A percentile compares a stretch with the other conserved stretches of the same genome.
Conservation (phyloP, 2,113 vertebrate species). For the Machaerirhynchus nigripectus region DNA sequence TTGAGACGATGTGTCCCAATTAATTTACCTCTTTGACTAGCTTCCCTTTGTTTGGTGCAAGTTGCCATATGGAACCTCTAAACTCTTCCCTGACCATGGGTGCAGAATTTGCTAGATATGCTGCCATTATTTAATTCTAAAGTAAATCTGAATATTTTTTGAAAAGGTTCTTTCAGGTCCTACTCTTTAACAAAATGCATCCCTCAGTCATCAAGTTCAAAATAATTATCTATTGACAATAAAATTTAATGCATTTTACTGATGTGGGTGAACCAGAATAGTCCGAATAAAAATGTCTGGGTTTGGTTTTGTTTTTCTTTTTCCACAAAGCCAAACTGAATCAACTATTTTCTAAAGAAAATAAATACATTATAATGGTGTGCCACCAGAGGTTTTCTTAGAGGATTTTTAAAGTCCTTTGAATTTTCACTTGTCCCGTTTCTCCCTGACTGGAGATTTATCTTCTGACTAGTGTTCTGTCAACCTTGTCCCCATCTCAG, state of each 20-base stretch:
- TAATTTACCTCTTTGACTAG: conserved; percentile 74
- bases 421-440: neutral
- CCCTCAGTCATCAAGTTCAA: neutral
- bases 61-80: conserved; percentile 86
- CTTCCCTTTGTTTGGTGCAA: conserved; percentile 79
- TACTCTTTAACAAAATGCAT: conserved; percentile 25
- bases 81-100: conserved; percentile 69
- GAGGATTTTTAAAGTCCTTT: neutral
- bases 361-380: neutral
- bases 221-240: neutral
- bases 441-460: neutral
- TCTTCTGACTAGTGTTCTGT: neutral
- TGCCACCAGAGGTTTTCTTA: neutral
- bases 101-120: neutral
- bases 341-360: neutral
- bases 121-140: conserved; percentile 11
- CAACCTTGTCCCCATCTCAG: neutral
- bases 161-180: neutral
- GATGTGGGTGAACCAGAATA: neutral
- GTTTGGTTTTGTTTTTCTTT: neutral
- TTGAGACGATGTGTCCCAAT: conserved; percentile 71
- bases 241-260: neutral
- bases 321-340: neutral
- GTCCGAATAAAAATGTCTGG: neutral
- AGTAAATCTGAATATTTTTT: conserved; percentile 28